A percentile compares a stretch with the other conserved stretches of the same genome.
phyloP scores from a whole-genome alignment of 2,113 vertebrate species.

The Opisthocomus hoazin region DNA sequence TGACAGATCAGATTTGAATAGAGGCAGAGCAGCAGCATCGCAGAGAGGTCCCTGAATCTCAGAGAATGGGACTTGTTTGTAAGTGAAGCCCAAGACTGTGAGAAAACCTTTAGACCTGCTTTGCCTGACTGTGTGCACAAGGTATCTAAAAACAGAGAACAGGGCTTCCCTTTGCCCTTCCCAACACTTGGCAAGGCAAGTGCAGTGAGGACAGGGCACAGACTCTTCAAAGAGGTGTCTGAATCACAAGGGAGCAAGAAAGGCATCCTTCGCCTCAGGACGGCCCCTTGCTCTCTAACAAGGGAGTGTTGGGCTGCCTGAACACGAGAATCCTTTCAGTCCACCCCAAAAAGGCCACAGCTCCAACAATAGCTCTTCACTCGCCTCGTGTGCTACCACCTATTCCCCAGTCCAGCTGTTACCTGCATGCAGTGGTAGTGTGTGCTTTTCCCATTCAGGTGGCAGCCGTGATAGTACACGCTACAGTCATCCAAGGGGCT shows the following conservation, averaged over 20 bases:
- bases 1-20: neutral
- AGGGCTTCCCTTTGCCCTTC: neutral
- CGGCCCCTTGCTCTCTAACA: neutral
- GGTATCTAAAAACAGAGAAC: neutral
- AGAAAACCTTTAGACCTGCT: neutral
- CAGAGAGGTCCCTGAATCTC: neutral
- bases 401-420: neutral
- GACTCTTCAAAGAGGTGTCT: neutral
- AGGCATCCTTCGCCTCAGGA: neutral
- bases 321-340: neutral
- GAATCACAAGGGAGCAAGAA: neutral
- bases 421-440: conserved; percentile 99
- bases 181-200: neutral
- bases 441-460: conserved; percentile 99
- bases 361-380: rapidly evolving
- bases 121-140: neutral
- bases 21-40: neutral
- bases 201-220: neutral
- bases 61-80: neutral
- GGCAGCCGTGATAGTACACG: conserved; percentile 97
- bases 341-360: neutral
- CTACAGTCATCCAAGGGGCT: conserved; percentile 99
- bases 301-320: rapidly evolving
- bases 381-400: neutral
- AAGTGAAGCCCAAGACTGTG: neutral